These are phyloP conservation scores for Urocyon cinereoargenteus DNA, from an alignment of 2,797 vertebrate species.

Conservation along the genomic window DNA sequence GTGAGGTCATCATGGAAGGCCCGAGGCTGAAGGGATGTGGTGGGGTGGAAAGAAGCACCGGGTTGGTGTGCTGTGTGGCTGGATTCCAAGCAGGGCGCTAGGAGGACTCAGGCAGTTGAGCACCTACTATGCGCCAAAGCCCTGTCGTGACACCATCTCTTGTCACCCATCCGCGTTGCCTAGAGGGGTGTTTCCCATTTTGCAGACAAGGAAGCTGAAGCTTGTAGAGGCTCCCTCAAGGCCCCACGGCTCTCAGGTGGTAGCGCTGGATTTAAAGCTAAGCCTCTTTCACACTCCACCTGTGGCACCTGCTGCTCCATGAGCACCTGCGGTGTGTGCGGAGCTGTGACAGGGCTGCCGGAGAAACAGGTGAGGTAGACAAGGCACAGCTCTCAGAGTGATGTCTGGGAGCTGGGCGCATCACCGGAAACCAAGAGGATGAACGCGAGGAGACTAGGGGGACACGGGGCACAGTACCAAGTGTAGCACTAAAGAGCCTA, in stretches of 20 bases:
- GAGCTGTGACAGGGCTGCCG: no score
- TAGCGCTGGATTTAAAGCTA: fast-evolving
- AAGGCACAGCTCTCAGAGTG: neutral
- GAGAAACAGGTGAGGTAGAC: neutral
- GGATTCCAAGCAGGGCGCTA: fast-evolving
- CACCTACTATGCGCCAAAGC: neutral
- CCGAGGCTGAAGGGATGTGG: neutral
- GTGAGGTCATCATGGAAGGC: neutral
- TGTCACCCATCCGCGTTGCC: neutral
- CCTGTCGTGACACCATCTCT: fast-evolving
- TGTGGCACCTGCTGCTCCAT: fast-evolving
- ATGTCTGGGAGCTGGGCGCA: fast-evolving
- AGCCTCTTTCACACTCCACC: no score
- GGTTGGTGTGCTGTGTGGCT: neutral
- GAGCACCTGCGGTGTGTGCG: neutral
- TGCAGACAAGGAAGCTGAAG: neutral
- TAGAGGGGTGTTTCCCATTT: neutral
- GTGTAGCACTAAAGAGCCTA: neutral
- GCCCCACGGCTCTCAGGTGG: no score
- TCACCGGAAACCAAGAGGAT: neutral
- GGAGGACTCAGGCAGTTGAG: neutral
- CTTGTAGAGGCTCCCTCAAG: neutral
- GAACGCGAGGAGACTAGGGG: no score
- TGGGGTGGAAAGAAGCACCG: no score
- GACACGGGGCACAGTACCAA: neutral